A percentile compares a stretch with the other conserved stretches of the same genome.
phyloP scores from a whole-genome alignment of 2,113 vertebrate species.

The Cheilinus undulatus region DNA sequence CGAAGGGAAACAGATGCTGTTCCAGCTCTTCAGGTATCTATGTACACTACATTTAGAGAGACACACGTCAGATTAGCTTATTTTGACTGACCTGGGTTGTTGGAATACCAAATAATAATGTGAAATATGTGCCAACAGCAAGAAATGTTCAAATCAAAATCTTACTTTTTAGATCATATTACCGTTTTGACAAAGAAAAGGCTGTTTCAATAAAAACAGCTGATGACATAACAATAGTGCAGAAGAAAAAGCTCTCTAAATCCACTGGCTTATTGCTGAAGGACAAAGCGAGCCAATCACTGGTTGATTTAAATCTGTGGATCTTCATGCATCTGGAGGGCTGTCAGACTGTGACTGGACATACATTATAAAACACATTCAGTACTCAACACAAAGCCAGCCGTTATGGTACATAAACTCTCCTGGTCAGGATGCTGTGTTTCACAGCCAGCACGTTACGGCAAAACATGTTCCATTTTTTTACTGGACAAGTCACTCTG shows the following conservation, averaged over 20 bases:
- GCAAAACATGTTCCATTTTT: constrained; percentile 49
- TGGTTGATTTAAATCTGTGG: constrained; percentile 4
- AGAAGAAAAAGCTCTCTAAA: not conserved
- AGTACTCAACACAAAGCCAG: not conserved
- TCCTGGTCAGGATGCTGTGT: constrained; percentile 19
- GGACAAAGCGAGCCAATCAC: not conserved
- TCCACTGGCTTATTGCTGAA: not conserved
- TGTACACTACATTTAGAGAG: not conserved
- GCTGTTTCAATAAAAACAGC: not conserved
- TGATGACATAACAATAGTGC: not conserved
- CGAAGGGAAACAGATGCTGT: constrained; percentile 16
- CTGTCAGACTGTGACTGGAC: not conserved
- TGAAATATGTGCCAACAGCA: not conserved
- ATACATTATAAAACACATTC: not conserved
- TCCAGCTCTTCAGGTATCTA: constrained; percentile 17
- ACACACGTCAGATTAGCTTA: not conserved
- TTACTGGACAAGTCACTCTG: constrained; percentile 54
- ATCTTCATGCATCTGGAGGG: not conserved
- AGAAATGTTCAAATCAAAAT: not conserved
- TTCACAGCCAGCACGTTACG: constrained; percentile 45
- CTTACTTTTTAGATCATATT: not conserved
- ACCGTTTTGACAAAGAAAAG: not conserved
- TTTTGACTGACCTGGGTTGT: not conserved
- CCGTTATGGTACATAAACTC: not conserved
- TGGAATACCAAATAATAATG: not conserved